A percentile compares a stretch with the other conserved stretches of the same genome.
Conservation (phyloP, 1,140 invertebrate species). For the Leptopilina boulardi region DNA sequence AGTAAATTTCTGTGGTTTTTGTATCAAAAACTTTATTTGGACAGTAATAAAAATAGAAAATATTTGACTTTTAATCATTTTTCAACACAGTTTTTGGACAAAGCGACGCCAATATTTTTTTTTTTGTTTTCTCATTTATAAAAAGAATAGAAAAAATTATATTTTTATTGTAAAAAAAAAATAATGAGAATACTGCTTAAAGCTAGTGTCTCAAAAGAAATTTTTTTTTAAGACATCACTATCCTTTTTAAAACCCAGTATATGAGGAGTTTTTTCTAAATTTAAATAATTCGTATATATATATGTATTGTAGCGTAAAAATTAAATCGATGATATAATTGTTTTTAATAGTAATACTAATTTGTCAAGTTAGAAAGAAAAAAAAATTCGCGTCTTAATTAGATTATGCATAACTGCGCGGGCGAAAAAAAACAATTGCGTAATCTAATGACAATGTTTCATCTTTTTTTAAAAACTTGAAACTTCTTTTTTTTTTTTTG, state of each 20-base stretch:
- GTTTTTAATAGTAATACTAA: not conserved
- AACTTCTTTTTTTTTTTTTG: too few species aligned
- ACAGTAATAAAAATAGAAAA: slow-evolving; percentile 30
- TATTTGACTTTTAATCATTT: slow-evolving; percentile 11
- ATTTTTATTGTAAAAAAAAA: not conserved
- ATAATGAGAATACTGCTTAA: not conserved
- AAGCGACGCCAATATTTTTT: not conserved
- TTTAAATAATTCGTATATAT: not conserved
- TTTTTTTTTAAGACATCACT: not conserved
- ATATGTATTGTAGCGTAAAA: not conserved
- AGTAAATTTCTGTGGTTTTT: not conserved
- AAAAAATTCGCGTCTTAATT: not conserved
- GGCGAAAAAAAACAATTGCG: not conserved
- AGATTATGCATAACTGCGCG: not conserved
- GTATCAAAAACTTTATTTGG: slow-evolving; percentile 33
- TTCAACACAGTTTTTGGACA: not conserved
- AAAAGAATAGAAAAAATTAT: slow-evolving; percentile 1
- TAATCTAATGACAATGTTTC: not conserved
- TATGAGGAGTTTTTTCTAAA: not conserved
- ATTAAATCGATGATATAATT: not conserved
- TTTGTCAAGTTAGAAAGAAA: not conserved
- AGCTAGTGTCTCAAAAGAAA: not conserved
- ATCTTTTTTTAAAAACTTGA: not conserved
- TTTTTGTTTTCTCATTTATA: not conserved
- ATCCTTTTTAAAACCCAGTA: not conserved